Conservation (phyloP, 2,888 invertebrate genomes). For the Ophion slaviceki region DNA sequence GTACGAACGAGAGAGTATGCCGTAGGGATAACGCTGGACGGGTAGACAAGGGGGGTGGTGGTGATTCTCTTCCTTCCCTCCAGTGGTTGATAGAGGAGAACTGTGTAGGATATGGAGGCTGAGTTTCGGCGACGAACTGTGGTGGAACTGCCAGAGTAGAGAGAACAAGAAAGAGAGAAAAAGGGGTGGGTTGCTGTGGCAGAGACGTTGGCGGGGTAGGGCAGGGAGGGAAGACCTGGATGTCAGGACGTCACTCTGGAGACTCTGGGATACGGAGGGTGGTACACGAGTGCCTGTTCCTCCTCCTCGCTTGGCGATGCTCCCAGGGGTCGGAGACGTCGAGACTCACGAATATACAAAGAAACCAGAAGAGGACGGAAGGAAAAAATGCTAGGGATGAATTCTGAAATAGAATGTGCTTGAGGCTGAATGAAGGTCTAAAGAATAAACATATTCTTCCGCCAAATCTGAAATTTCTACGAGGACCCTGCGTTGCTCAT, state of each 20-base stretch:
- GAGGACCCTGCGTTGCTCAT: background rate
- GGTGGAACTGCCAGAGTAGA: slow-evolving; percentile 69
- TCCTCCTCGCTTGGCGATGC: slow-evolving; percentile 66
- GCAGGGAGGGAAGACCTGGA: slow-evolving; percentile 67
- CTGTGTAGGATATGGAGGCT: slow-evolving; percentile 58
- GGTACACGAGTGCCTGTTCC: slow-evolving; percentile 75
- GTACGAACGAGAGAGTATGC: slow-evolving; percentile 74
- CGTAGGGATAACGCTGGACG: slow-evolving; percentile 63
- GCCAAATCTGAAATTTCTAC: slow-evolving; percentile 22
- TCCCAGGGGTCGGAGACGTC: slow-evolving; percentile 74
- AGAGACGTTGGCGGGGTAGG: slow-evolving; percentile 49
- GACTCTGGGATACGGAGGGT: slow-evolving; percentile 77
- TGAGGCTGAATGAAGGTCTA: slow-evolving; percentile 11
- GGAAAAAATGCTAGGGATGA: slow-evolving; percentile 71
- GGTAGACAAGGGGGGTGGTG: slow-evolving; percentile 66
- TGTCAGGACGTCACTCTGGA: slow-evolving; percentile 80
- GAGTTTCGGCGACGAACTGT: slow-evolving; percentile 70
- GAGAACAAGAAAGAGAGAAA: slow-evolving; percentile 54
- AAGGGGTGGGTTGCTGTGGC: slow-evolving; percentile 59
- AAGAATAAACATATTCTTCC: slow-evolving; percentile 13
- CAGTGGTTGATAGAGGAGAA: slow-evolving; percentile 61
- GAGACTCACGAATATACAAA: slow-evolving; percentile 64
- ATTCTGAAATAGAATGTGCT: slow-evolving; percentile 64
- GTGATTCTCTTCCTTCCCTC: slow-evolving; percentile 53
- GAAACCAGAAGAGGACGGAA: slow-evolving; percentile 32